These are phyloP conservation scores for Thamnaconus septentrionalis DNA, from an alignment of 2,113 vertebrate genomes.

Conservation along the genomic window DNA sequence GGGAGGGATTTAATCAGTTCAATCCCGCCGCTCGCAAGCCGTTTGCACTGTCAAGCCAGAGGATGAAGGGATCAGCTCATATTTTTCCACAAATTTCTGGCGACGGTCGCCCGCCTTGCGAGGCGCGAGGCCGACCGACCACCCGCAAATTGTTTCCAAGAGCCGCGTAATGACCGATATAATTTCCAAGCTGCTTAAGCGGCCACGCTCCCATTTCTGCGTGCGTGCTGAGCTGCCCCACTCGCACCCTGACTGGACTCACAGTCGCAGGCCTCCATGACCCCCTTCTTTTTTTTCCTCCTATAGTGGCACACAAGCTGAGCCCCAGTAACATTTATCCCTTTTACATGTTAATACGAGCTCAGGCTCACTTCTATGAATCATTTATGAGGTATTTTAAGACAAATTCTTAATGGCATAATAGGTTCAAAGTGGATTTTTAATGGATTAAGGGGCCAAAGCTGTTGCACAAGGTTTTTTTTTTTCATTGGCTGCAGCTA, in stretches of 20 bases:
- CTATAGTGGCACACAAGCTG: neutral
- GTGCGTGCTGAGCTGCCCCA: neutral
- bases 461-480: too few relatives aligned
- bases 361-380: constrained; percentile 11
- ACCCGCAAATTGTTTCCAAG: neutral
- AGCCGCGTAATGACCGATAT: constrained; percentile 1
- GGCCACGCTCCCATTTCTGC: too few relatives aligned
- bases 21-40: constrained; percentile 31
- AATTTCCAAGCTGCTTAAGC: neutral
- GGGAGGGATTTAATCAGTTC: constrained; percentile 45
- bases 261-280: constrained; percentile 17
- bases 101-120: too few relatives aligned
- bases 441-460: too few relatives aligned
- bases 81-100: constrained; percentile 17
- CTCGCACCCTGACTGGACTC: neutral
- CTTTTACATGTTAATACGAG: constrained; percentile 30
- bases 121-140: too few relatives aligned
- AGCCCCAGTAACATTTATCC: constrained; percentile 22
- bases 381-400: constrained; percentile 17
- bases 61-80: constrained; percentile 39
- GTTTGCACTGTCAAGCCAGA: constrained; percentile 30
- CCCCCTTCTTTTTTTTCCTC: neutral
- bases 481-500: too few relatives aligned
- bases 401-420: constrained; percentile 14
- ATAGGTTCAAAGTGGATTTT: too few relatives aligned